Conservation (phyloP, 2,113 vertebrate genomes). For the Ranitomeya imitator region DNA sequence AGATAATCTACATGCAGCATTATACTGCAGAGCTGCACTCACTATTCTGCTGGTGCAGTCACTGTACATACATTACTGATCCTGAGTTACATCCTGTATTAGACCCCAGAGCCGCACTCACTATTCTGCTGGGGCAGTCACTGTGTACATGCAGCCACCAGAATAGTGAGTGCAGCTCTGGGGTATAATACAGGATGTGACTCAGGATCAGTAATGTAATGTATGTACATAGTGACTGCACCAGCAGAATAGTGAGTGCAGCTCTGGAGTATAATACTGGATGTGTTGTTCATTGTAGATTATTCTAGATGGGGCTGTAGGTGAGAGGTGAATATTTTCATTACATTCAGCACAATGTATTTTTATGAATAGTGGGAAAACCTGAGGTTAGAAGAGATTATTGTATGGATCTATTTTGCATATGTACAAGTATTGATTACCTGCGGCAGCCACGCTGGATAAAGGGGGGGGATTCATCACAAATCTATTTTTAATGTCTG, state of each 20-base stretch:
- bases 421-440: background rate
- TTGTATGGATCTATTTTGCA: background rate
- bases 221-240: no score
- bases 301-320: background rate
- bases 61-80: background rate
- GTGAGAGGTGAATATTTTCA: background rate
- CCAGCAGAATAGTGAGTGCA: background rate
- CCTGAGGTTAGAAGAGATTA: background rate
- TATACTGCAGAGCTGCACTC: no score
- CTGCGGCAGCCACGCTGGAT: background rate
- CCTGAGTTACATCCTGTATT: background rate
- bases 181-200: background rate
- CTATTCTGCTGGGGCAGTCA: background rate
- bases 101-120: background rate
- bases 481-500: constrained; percentile 9
- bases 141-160: background rate
- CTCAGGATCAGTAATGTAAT: no score
- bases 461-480: background rate
- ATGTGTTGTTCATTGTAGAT: background rate
- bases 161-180: background rate
- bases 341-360: background rate
- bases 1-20: background rate
- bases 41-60: background rate
- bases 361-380: background rate
- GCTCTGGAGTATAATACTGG: background rate